Conservation (phyloP, 1,140 invertebrate species). For the Dreissena rostriformis region DNA sequence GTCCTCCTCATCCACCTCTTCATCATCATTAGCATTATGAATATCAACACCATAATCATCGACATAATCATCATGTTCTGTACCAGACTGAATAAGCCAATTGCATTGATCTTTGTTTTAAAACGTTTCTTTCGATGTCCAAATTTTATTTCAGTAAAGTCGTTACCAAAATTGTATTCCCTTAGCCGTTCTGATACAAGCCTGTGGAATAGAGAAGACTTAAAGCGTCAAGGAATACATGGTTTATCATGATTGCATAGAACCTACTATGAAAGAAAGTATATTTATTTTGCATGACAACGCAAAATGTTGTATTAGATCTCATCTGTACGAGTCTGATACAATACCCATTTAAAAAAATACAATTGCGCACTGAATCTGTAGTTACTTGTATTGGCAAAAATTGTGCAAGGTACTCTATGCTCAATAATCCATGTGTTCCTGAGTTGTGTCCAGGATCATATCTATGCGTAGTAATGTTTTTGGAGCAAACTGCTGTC, state of each 20-base stretch:
- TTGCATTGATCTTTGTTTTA: neutral
- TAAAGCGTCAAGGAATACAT: neutral
- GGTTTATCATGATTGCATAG: neutral
- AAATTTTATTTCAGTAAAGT: no score
- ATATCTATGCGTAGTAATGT: no score
- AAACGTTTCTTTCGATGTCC: neutral
- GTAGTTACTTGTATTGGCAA: neutral
- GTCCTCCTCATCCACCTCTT: neutral
- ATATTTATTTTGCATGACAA: no score
- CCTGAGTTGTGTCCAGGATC: no score
- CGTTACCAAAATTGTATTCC: no score
- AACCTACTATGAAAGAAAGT: neutral
- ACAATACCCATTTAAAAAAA: no score
- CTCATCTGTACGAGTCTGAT: no score
- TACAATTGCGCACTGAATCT: neutral
- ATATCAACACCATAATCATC: neutral
- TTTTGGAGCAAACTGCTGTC: no score
- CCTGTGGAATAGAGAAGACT: neutral
- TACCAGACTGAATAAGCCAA: neutral
- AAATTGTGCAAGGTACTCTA: neutral
- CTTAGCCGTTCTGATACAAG: no score
- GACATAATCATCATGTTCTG: neutral
- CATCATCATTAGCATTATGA: neutral
- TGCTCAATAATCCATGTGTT: no score
- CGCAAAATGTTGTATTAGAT: no score